Conservation (phyloP, 1,140 invertebrate genomes). For the Trichoplusia ni region DNA sequence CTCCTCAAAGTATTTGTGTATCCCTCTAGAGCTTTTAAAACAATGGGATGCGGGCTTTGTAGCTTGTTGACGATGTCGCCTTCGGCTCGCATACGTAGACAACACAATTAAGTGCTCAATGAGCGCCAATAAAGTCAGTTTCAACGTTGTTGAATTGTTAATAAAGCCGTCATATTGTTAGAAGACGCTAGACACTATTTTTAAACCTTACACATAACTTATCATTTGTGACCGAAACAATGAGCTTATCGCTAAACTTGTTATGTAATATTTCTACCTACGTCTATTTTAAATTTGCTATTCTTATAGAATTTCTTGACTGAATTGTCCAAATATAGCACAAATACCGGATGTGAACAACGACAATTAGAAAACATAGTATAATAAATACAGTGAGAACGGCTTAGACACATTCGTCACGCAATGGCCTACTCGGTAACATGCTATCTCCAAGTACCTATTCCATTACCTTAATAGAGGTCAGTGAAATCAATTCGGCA, state of each 20-base stretch:
- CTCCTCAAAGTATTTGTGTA: conserved; percentile 36
- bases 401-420: conserved; percentile 45
- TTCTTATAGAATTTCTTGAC: neutral
- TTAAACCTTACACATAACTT: conserved; percentile 13
- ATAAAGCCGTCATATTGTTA: conserved; percentile 3
- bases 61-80: conserved; percentile 34
- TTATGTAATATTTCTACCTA: neutral
- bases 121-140: conserved; percentile 45
- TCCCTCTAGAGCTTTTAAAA: conserved; percentile 56
- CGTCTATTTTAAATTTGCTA: neutral
- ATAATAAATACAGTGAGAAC: conserved; percentile 20
- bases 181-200: neutral
- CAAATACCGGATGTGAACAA: neutral
- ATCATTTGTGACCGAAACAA: conserved; percentile 30
- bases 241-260: neutral
- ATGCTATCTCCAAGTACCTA: conserved; percentile 40
- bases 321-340: neutral
- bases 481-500: no score
- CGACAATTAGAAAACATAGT: neutral
- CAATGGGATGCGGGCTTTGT: conserved; percentile 70
- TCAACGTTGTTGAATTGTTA: conserved; percentile 9
- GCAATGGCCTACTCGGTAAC: conserved; percentile 47
- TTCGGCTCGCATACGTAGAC: conserved; percentile 46
- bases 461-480: conserved; percentile 58
- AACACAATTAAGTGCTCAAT: conserved; percentile 59